phyloP scores from a whole-genome alignment of 1,140 invertebrate genomes.

The Heliconius hewitsoni region DNA sequence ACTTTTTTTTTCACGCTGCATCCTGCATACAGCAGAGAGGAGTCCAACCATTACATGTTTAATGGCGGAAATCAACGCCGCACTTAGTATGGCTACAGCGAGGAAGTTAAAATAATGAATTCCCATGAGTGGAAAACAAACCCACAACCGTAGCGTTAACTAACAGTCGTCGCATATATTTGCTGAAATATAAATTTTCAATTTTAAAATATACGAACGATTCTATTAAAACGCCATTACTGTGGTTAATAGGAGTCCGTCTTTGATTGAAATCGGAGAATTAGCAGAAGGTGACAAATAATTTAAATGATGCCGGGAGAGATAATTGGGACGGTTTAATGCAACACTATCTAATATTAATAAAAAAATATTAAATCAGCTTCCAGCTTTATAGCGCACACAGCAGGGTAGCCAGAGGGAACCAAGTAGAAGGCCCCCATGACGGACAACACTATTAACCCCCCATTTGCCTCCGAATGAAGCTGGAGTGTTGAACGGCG shows the following conservation, averaged over 20 bases:
- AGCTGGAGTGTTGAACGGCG: background rate
- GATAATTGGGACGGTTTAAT: constrained; percentile 46
- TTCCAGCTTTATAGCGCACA: background rate
- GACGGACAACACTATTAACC: background rate
- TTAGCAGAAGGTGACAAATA: constrained; percentile 43
- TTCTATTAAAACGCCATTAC: background rate
- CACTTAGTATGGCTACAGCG: too few species aligned
- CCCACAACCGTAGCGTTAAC: too few species aligned
- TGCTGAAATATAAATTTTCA: too few species aligned
- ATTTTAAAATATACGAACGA: too few species aligned
- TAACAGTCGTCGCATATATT: too few species aligned
- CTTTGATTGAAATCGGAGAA: constrained; percentile 30
- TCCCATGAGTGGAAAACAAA: too few species aligned
- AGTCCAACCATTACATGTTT: too few species aligned
- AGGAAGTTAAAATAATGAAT: too few species aligned
- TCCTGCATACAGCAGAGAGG: too few species aligned
- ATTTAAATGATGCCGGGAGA: constrained; percentile 36
- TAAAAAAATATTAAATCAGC: background rate
- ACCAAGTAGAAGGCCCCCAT: background rate
- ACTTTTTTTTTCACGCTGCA: too few species aligned
- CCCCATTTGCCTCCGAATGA: too few species aligned
- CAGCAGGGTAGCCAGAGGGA: background rate
- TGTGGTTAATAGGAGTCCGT: background rate
- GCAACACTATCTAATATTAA: constrained; percentile 22
- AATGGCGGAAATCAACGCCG: too few species aligned